Conservation (phyloP, 2,888 invertebrate species). For the Mycalesis mineus region DNA sequence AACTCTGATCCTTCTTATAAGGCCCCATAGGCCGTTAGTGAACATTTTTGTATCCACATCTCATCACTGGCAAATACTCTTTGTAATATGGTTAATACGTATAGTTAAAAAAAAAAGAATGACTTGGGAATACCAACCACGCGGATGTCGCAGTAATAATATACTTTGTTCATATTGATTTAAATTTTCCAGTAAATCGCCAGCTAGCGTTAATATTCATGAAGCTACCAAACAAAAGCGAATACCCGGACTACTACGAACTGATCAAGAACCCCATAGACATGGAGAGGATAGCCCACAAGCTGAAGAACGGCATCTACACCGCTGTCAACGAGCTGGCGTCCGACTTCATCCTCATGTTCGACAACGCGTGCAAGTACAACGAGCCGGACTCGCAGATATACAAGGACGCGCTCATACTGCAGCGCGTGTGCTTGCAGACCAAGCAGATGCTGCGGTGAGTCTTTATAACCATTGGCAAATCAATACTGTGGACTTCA, state of each 20-base stretch:
- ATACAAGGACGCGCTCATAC: slow-evolving; percentile 95
- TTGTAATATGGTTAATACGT: no score
- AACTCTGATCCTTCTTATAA: no score
- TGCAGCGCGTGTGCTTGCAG: slow-evolving; percentile 94
- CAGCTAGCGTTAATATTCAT: slow-evolving; percentile 96
- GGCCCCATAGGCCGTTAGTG: no score
- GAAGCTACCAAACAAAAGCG: slow-evolving; percentile 94
- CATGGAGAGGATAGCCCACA: slow-evolving; percentile 94
- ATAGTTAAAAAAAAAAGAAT: no score
- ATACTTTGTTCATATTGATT: not conserved
- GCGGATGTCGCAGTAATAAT: no score
- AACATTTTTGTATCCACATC: no score
- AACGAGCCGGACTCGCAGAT: slow-evolving; percentile 98
- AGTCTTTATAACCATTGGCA: slow-evolving; percentile 21
- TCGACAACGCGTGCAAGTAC: slow-evolving; percentile 97
- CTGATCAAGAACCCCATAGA: slow-evolving; percentile 98
- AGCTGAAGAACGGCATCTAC: slow-evolving; percentile 86
- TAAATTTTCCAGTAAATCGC: slow-evolving; percentile 81
- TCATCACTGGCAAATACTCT: no score
- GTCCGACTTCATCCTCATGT: slow-evolving; percentile 93
- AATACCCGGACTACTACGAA: slow-evolving; percentile 98
- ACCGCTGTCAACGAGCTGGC: slow-evolving; percentile 91
- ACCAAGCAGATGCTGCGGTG: slow-evolving; percentile 91
- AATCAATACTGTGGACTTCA: slow-evolving; percentile 80
- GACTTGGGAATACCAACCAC: no score